Conservation (phyloP, 2,797 vertebrate species). For the Cynopterus sphinx region DNA sequence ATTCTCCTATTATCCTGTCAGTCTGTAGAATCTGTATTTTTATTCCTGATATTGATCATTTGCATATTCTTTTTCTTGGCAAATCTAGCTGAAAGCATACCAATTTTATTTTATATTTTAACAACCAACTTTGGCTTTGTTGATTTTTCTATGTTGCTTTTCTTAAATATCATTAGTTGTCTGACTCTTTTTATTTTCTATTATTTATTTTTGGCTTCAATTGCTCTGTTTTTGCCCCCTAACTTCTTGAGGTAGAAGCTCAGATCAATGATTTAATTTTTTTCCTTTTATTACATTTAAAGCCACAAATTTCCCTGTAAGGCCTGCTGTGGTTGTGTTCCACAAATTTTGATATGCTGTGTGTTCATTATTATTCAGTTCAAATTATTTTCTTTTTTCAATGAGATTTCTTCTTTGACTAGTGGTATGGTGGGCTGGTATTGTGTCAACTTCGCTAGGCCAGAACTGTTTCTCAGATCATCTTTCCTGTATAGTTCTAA, state of each 20-base stretch:
- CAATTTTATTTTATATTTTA: neutral
- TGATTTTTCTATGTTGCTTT: neutral
- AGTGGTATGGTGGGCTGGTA: neutral
- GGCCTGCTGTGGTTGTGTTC: neutral
- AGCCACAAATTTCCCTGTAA: neutral
- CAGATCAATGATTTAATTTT: neutral
- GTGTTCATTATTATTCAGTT: neutral
- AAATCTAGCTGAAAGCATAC: neutral
- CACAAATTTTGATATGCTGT: neutral
- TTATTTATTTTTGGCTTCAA: neutral
- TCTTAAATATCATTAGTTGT: neutral
- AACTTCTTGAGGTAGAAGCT: neutral
- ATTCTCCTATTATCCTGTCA: neutral
- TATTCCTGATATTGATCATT: neutral
- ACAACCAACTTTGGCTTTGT: neutral
- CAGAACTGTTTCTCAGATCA: neutral
- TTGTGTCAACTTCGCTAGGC: neutral
- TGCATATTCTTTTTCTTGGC: neutral
- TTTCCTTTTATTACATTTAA: neutral
- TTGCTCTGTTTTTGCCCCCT: neutral
- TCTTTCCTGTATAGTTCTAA: neutral
- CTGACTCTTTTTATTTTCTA: neutral
- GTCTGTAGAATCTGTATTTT: neutral
- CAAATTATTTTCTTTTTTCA: neutral
- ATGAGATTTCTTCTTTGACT: neutral